phyloP scores from a whole-genome alignment of 2,888 invertebrate genomes.

The Diarsia dahlii region DNA sequence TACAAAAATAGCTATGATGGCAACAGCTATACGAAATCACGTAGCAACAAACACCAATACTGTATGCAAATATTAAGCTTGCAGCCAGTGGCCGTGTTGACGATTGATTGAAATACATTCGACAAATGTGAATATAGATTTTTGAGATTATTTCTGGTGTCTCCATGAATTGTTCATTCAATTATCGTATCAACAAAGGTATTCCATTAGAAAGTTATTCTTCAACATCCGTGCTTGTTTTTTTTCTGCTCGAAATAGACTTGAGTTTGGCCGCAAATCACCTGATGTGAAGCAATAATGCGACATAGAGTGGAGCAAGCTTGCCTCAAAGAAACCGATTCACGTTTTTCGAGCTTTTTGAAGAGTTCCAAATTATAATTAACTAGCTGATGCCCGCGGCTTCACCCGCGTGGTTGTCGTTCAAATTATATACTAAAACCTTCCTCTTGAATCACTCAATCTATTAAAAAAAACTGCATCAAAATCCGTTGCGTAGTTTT shows the following conservation, averaged over 20 bases:
- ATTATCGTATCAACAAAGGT: too few relatives aligned
- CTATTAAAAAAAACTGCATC: too few relatives aligned
- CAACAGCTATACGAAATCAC: slow-evolving; percentile 32
- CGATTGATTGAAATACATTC: slow-evolving; percentile 27
- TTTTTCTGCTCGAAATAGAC: background rate
- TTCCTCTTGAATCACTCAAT: too few relatives aligned
- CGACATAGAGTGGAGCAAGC: background rate
- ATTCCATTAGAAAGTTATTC: background rate
- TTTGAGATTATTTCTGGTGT: background rate
- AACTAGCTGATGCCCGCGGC: too few relatives aligned
- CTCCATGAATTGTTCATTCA: background rate
- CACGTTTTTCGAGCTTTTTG: background rate
- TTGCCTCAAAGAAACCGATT: background rate
- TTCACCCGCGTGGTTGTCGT: too few relatives aligned
- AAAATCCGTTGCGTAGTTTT: too few relatives aligned
- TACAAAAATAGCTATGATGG: background rate
- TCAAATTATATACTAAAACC: too few relatives aligned
- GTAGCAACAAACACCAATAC: slow-evolving; percentile 41
- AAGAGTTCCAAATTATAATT: background rate
- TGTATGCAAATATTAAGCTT: slow-evolving; percentile 56
- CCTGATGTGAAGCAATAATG: background rate
- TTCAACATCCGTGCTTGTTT: background rate
- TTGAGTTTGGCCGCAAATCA: too few relatives aligned
- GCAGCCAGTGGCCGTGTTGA: slow-evolving; percentile 7
- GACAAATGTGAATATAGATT: background rate